phyloP scores from a whole-genome alignment of 2,797 vertebrate species.

The Meriones psammophilus region DNA sequence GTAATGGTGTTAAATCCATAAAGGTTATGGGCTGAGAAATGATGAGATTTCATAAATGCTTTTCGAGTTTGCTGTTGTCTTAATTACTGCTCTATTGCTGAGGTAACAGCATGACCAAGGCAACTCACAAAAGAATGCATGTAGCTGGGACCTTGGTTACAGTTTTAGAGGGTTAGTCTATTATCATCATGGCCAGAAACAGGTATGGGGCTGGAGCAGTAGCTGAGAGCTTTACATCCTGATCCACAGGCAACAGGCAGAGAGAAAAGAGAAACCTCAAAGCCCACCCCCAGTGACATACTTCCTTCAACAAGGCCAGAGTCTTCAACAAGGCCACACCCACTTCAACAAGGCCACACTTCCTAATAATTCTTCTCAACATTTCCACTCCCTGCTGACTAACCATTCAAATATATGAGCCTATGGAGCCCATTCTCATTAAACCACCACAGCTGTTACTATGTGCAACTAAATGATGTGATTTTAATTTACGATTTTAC shows the following conservation, averaged over 20 bases:
- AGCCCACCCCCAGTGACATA: not conserved
- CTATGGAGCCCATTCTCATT: not conserved
- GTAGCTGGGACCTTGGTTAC: not conserved
- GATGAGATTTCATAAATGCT: constrained; percentile 8
- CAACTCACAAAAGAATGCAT: not conserved
- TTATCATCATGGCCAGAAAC: not conserved
- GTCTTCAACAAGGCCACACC: not conserved
- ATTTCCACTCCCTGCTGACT: not conserved
- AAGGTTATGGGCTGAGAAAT: not conserved
- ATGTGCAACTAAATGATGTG: not conserved
- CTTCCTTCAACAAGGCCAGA: not conserved
- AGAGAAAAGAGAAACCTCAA: not conserved
- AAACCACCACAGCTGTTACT: not conserved
- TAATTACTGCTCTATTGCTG: not conserved
- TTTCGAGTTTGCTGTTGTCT: constrained; percentile 6
- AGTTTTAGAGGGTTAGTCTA: not conserved
- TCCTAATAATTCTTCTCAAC: not conserved
- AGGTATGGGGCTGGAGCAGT: not conserved
- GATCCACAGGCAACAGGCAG: not conserved
- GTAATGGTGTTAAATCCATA: constrained; percentile 10
- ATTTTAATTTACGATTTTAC: not conserved
- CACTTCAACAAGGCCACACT: no score
- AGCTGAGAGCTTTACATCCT: not conserved
- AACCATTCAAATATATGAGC: not conserved
- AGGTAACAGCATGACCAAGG: not conserved